These are phyloP conservation scores for Gallinago undulata DNA, from an alignment of 2,113 vertebrate genomes.

Conservation along the genomic window DNA sequence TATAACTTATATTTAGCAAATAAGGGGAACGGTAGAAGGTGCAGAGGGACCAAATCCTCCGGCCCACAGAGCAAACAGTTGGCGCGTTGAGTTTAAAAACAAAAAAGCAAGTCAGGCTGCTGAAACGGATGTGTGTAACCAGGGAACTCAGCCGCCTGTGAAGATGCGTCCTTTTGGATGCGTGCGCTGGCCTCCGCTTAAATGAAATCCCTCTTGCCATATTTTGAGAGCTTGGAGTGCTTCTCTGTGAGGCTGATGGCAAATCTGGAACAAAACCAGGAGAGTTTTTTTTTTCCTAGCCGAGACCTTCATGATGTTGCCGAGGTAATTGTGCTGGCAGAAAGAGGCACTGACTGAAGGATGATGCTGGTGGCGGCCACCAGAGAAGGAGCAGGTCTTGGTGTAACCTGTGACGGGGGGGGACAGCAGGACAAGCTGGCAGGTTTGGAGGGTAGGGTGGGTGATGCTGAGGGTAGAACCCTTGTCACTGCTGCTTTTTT, in stretches of 20 bases:
- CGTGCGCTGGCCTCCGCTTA: background rate
- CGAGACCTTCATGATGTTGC: background rate
- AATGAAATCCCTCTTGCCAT: background rate
- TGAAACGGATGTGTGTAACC: accelerated
- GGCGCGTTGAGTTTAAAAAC: accelerated
- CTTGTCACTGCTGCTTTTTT: background rate
- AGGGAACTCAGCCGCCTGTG: accelerated
- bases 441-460: background rate
- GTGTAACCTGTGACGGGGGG: accelerated
- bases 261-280: accelerated
- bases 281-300: background rate
- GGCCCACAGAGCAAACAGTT: background rate
- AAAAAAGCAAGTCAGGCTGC: background rate
- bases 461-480: background rate
- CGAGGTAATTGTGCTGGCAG: background rate
- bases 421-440: background rate
- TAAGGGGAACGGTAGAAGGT: background rate
- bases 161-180: background rate
- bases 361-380: accelerated
- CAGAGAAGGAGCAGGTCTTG: background rate
- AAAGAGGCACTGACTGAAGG: accelerated
- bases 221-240: accelerated
- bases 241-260: background rate
- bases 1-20: background rate
- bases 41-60: background rate